A percentile compares a stretch with the other conserved stretches of the same genome.
Evolutionary conservation across 2,888 invertebrate species (phyloP).

Genomic region (Lathronympha strigana): DNA sequence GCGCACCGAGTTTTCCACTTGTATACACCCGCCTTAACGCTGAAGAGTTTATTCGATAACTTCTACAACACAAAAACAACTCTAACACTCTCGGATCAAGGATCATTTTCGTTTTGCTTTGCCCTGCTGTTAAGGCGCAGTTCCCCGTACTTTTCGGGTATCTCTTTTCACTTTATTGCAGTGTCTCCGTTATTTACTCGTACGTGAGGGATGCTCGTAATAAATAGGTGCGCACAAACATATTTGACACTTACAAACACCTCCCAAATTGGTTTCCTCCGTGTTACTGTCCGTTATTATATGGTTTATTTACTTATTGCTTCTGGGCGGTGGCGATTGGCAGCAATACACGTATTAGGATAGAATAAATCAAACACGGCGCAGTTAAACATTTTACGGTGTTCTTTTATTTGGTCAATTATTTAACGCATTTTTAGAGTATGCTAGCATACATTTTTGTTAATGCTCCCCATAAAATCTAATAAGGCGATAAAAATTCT

Average conservation of each 20-base stretch:
- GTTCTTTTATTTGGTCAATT: not conserved
- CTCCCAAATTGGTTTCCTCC: slow-evolving; percentile 80
- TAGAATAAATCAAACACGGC: not conserved
- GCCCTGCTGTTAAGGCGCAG: slow-evolving; percentile 65
- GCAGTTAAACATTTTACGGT: not conserved
- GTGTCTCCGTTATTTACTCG: slow-evolving; percentile 82
- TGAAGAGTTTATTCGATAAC: slow-evolving; percentile 56
- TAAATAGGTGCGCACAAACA: slow-evolving; percentile 82
- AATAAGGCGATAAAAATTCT: not conserved
- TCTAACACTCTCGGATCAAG: slow-evolving; percentile 58
- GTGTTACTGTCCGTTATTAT: slow-evolving; percentile 79
- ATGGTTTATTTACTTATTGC: slow-evolving; percentile 75
- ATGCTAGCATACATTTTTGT: not conserved
- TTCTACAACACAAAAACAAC: slow-evolving; percentile 59
- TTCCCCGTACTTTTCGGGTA: slow-evolving; percentile 66
- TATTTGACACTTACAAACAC: slow-evolving; percentile 83
- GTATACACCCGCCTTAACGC: slow-evolving; percentile 70
- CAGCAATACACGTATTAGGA: slow-evolving; percentile 23
- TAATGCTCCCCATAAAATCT: not conserved
- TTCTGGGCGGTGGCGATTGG: slow-evolving; percentile 57
- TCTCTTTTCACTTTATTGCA: slow-evolving; percentile 83
- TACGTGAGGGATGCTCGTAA: slow-evolving; percentile 82
- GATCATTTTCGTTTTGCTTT: slow-evolving; percentile 53
- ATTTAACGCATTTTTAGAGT: not conserved
- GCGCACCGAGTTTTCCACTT: slow-evolving; percentile 83